A percentile compares a stretch with the other conserved stretches of the same genome.
Evolutionary conservation across 1,140 invertebrate genomes (phyloP).

Genomic region (Ceratina japonica): DNA sequence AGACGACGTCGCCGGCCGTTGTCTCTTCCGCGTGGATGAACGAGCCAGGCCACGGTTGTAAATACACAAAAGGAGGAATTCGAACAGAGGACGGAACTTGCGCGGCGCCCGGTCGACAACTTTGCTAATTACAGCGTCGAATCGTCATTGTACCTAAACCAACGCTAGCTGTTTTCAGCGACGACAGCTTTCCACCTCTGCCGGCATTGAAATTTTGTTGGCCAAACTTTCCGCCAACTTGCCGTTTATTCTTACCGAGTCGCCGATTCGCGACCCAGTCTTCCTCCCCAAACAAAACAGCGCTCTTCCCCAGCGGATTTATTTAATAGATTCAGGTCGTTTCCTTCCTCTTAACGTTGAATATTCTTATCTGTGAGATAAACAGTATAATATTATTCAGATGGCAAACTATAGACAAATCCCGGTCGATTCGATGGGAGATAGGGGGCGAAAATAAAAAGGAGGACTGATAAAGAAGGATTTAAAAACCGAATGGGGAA

Average conservation of each 20-base stretch:
- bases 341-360: no score
- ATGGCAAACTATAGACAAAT: no score
- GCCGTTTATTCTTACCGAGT: neutral
- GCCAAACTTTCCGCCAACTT: neutral
- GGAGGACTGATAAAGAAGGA: no score
- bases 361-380: no score
- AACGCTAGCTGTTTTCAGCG: neutral
- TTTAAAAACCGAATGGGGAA: no score
- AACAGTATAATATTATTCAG: no score
- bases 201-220: neutral
- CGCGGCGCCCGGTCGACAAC: neutral
- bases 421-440: no score
- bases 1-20: neutral
- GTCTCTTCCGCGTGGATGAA: neutral
- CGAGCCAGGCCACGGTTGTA: neutral
- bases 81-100: neutral
- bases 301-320: rapidly evolving
- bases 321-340: neutral
- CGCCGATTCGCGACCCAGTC: neutral
- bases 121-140: conserved; percentile 31
- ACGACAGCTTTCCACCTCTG: no score
- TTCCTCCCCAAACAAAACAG: neutral
- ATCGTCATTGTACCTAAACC: conserved; percentile 13
- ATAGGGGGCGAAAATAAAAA: no score
- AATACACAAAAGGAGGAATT: conserved; percentile 1